Base-by-base conservation (phyloP, 2,888 invertebrate genomes). In the Lampropteryx suffumata region DNA sequence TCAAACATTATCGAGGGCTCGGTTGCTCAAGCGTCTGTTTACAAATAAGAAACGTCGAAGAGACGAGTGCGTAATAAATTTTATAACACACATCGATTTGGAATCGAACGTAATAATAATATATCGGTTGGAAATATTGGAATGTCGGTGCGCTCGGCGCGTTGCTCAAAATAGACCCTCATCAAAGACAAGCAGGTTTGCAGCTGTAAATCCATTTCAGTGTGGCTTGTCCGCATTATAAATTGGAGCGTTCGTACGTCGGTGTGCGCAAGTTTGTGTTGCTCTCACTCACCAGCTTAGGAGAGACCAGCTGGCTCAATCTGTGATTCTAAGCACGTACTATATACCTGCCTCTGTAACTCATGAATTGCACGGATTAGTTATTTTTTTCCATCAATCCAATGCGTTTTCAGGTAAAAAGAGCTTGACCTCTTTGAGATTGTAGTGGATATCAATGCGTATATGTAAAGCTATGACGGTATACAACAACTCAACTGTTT, bases 141-240 rank as follows among this genome's bases (percentile, higher is more conserved):
- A 84, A 88, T 87, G 84, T 81, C 82, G 78, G 81, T 84, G 83
- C 84, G 86, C 84, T 79, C 84, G 80, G 81, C 80, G 75, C 79
- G 81, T 72, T 73, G 86, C 88, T 82, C 73, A 78, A 90, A 89
- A 90, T 90, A 90, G 83, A 84, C 84, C 82, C 84, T 90, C 90
- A 89, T 90, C 90, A 90, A 90, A 90, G 90, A 89, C 88, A 84
- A 85, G 79, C 85, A 89, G 85, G 85, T 84, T 87, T 84, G 87
- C 86, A 86, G 90, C 89, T 88, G 90, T 90, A 90, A 90, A 90
- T 89, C 89, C 87, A 86, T 86, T 88, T 90, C 88, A 87, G 79
- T 84, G 84, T 86, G 79, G 84, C 84, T 83, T 84, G 86, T 87
- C 85, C 82, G 86, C 79, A 81, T 87, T 90, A 89, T 90, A 90